Evolutionary conservation across 2,797 vertebrate species (phyloP).

Genomic region (Coccyzus lansbergi): DNA sequence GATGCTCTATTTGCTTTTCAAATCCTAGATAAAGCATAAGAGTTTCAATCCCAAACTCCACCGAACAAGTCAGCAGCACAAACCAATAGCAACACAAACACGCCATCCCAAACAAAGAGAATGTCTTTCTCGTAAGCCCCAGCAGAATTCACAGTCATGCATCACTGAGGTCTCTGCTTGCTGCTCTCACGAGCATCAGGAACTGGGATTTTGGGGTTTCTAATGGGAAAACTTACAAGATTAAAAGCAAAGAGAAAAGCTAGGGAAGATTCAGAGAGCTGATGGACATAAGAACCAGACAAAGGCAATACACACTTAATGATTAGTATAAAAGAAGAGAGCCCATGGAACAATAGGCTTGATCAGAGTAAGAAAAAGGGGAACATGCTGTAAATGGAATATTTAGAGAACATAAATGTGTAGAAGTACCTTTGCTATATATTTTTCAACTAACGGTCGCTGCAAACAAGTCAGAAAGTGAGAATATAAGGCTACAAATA

Average conservation of each 20-base stretch:
- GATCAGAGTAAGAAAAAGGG: not conserved
- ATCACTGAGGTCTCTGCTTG: not conserved
- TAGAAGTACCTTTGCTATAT: not conserved
- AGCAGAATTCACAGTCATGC: not conserved
- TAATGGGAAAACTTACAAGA: not conserved
- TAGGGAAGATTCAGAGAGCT: not conserved
- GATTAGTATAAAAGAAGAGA: not conserved
- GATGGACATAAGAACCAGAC: not conserved
- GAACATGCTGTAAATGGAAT: not conserved
- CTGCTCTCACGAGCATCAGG: not conserved
- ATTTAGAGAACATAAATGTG: rapidly evolving
- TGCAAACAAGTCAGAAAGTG: not conserved
- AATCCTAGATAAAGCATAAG: constrained; percentile 34
- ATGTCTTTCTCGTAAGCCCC: constrained; percentile 11
- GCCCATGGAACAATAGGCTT: rapidly evolving
- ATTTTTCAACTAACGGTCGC: not conserved
- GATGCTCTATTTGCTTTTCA: constrained; percentile 52
- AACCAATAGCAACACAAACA: not conserved
- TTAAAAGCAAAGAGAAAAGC: not conserved
- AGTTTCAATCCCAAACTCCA: not conserved
- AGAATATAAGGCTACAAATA: not conserved
- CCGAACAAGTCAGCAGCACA: not conserved
- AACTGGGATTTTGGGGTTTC: not conserved
- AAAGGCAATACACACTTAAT: not conserved
- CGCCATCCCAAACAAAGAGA: not conserved